Conservation (phyloP, 2,888 invertebrate genomes). For the Listrodromus nycthemerus region DNA sequence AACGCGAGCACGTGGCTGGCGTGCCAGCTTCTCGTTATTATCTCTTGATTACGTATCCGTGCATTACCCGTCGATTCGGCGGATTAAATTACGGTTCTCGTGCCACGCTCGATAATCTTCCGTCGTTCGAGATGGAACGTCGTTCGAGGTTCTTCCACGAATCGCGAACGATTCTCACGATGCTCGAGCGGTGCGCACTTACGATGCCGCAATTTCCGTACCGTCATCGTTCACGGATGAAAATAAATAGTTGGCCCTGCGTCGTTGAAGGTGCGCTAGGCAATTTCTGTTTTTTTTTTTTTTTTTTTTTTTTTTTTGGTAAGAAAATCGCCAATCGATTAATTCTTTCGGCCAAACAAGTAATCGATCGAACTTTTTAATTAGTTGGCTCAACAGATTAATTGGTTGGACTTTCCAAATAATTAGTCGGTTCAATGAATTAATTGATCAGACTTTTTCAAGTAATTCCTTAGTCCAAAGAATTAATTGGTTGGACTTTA, state of each 20-base stretch:
- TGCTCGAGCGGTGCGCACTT: not conserved
- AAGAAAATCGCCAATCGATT: too few species aligned
- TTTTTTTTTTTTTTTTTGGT: too few species aligned
- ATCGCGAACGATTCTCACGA: not conserved
- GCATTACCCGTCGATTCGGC: slow-evolving; percentile 35
- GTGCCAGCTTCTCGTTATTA: slow-evolving; percentile 50
- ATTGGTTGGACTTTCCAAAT: too few species aligned
- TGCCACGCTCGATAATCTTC: slow-evolving; percentile 12
- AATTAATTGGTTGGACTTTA: not conserved
- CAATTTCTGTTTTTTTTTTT: not conserved
- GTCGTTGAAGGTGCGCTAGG: too few species aligned
- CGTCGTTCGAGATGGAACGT: slow-evolving; percentile 8
- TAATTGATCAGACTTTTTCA: too few species aligned
- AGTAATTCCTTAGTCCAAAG: too few species aligned
- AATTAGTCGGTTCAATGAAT: too few species aligned
- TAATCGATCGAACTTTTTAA: too few species aligned
- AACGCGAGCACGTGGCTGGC: slow-evolving; percentile 46
- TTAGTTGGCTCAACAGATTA: not conserved
- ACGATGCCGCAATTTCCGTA: not conserved
- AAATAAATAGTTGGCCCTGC: not conserved
- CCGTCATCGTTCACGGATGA: not conserved
- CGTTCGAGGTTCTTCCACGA: slow-evolving; percentile 2
- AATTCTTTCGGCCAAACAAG: too few species aligned
- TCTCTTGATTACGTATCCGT: slow-evolving; percentile 40
- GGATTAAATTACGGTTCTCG: slow-evolving; percentile 20